These are phyloP conservation scores for Atherinosoma microstoma DNA, from an alignment of 2,797 vertebrate genomes.

Conservation along the genomic window DNA sequence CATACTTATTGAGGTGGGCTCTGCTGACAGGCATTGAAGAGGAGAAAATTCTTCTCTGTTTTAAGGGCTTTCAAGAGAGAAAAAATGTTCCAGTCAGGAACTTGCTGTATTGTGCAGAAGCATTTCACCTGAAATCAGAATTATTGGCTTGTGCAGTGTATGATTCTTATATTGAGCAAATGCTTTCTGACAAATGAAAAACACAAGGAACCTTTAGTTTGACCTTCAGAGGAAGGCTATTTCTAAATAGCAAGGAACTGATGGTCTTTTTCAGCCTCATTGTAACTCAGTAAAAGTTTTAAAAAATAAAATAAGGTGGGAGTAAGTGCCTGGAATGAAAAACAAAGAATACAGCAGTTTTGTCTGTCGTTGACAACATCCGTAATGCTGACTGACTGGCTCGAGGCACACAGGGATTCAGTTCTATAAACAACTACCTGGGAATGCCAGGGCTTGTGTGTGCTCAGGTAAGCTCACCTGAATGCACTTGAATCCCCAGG, in stretches of 20 bases:
- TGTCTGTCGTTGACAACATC: conserved; percentile 69
- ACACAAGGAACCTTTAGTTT: conserved; percentile 13
- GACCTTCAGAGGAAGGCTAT: conserved; percentile 29
- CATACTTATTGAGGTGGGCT: conserved; percentile 5
- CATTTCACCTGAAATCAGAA: conserved; percentile 41
- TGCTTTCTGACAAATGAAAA: conserved; percentile 21
- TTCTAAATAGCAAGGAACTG: conserved; percentile 33
- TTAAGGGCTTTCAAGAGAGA: conserved; percentile 24
- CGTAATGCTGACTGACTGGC: conserved; percentile 69
- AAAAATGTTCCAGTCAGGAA: conserved; percentile 27
- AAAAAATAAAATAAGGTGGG: conserved; percentile 16
- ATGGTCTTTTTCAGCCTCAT: conserved; percentile 37
- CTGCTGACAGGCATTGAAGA: conserved; percentile 18
- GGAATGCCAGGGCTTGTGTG: conserved; percentile 66
- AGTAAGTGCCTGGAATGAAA: conserved; percentile 55
- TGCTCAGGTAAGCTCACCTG: conserved; percentile 77
- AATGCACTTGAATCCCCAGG: conserved; percentile 62
- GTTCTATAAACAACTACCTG: conserved; percentile 69
- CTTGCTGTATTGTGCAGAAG: conserved; percentile 22
- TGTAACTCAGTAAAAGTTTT: conserved; percentile 21
- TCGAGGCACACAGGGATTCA: conserved; percentile 62
- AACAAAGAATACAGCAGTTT: conserved; percentile 54
- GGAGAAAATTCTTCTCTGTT: conserved; percentile 25
- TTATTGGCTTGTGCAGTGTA: conserved; percentile 33
- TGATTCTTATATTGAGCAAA: conserved; percentile 34